Evolutionary conservation across 2,113 vertebrate genomes (phyloP).

Genomic region (Antechinus stuartii): DNA sequence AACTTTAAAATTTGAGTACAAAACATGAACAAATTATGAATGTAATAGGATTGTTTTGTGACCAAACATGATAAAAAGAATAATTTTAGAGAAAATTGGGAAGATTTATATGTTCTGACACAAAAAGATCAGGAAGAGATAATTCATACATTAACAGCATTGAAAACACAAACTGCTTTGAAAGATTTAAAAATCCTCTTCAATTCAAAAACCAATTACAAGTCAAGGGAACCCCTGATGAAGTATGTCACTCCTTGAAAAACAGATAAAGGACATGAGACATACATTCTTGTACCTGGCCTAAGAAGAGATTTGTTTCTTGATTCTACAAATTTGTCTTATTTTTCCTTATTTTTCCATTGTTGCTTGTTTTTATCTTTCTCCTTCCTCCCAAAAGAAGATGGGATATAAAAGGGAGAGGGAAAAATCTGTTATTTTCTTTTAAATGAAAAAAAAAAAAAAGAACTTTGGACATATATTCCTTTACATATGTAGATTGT

Average conservation of each 20-base stretch:
- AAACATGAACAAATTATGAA: background rate
- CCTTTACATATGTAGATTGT: background rate
- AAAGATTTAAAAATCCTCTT: background rate
- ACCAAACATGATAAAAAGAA: background rate
- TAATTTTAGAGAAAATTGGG: background rate
- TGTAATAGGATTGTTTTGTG: background rate
- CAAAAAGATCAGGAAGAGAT: background rate
- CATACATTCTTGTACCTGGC: background rate
- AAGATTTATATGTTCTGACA: background rate
- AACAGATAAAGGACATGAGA: background rate
- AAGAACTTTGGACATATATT: background rate
- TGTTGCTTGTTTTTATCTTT: accelerated
- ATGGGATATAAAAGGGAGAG: background rate
- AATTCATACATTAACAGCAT: background rate
- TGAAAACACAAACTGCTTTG: background rate
- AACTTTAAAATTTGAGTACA: background rate
- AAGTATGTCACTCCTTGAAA: background rate
- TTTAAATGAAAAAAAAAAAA: background rate
- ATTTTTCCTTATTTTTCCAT: background rate
- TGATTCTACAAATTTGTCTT: too few relatives aligned
- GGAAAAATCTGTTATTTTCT: background rate
- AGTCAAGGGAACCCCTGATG: background rate
- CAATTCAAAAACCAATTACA: background rate
- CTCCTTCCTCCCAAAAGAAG: background rate
- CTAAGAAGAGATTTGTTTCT: too few relatives aligned